Base-by-base conservation (phyloP, 2,888 invertebrate genomes). In the Pseudococcus viburni region DNA sequence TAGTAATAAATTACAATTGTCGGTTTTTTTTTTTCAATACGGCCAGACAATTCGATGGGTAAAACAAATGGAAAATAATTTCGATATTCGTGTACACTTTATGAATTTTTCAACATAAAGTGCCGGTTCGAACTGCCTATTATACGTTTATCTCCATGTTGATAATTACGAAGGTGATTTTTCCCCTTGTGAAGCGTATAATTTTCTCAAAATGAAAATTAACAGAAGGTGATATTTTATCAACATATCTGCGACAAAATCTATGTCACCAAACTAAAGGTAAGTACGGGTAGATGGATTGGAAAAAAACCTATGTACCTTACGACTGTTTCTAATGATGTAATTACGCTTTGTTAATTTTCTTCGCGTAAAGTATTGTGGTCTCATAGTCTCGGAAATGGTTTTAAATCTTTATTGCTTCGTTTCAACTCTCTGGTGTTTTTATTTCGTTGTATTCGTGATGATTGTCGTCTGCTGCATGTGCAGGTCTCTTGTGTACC, bases 61-160 rank as follows among this genome's bases (percentile, higher is more conserved):
- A 12, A 42, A 39, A 42, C 80, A 42, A 73, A 22, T 73, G 80
- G 46, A 80, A 42, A 80, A 80, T 80, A 80, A 26, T 80, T 80
- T 59, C 33, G n/a, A 33, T 73, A 73, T 73, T 33, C 80, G 80
- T 80, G 80, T 42, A 80, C 42, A n/a, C 8, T 42, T 80, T 46
- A 80, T 80, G 80, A 80, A 80, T 80, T 80, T 80, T 80, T 80
- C 80, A 80, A 19, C 22, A 80, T 42, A 42, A 80, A 80, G 15
- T 80, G 42, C 42, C 12, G 9, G 46, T 6, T 46, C 55, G 59
- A 19, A 19, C 5, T 51, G 15, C 51, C 51, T 51, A 17, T 17
- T 15, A 39, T n/a, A 73, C 59, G 19, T 59, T 19, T 73, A 26
- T 73, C 68, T 73, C 4, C 12, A 26, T 80, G 42, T 42, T 42